Conservation (phyloP, 2,888 invertebrate genomes). For the Panorpa germanica region DNA sequence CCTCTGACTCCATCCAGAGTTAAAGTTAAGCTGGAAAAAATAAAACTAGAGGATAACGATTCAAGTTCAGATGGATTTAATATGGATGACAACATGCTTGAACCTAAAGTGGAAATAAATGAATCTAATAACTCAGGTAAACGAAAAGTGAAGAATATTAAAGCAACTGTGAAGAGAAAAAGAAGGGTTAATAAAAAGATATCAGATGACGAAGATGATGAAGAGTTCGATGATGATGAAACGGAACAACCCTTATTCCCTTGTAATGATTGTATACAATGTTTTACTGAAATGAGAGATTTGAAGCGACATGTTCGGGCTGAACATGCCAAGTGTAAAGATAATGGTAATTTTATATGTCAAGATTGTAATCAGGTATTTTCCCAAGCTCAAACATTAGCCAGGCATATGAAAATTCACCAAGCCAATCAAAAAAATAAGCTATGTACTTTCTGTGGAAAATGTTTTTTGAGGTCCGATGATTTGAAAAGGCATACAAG, state of each 20-base stretch:
- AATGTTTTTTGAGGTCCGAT: slow-evolving; percentile 15
- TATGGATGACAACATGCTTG: slow-evolving; percentile 2
- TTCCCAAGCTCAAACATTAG: slow-evolving; percentile 24
- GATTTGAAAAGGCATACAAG: slow-evolving; percentile 16
- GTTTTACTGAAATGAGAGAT: slow-evolving; percentile 20
- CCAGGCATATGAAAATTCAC: slow-evolving; percentile 21
- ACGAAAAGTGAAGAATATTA: neutral
- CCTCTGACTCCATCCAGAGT: too few species aligned
- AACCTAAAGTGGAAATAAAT: slow-evolving; percentile 9
- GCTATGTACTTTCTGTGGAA: slow-evolving; percentile 14
- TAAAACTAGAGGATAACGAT: slow-evolving; percentile 1
- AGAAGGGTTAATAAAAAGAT: slow-evolving; percentile 3
- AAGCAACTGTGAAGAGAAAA: neutral
- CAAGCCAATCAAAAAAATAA: slow-evolving; percentile 14
- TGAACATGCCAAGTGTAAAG: slow-evolving; percentile 8
- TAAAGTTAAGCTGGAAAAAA: slow-evolving; percentile 9
- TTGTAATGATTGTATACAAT: slow-evolving; percentile 22
- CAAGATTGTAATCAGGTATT: slow-evolving; percentile 23
- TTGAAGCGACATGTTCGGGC: slow-evolving; percentile 16
- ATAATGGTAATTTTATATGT: slow-evolving; percentile 15
- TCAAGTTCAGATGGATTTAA: neutral
- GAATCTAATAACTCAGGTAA: slow-evolving; percentile 3
- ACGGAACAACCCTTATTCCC: slow-evolving; percentile 22
- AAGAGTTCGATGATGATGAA: slow-evolving; percentile 16
- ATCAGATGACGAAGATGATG: slow-evolving; percentile 4